Evolutionary conservation across 1,140 invertebrate species (phyloP).

Genomic region (Diorhabda elongata): DNA sequence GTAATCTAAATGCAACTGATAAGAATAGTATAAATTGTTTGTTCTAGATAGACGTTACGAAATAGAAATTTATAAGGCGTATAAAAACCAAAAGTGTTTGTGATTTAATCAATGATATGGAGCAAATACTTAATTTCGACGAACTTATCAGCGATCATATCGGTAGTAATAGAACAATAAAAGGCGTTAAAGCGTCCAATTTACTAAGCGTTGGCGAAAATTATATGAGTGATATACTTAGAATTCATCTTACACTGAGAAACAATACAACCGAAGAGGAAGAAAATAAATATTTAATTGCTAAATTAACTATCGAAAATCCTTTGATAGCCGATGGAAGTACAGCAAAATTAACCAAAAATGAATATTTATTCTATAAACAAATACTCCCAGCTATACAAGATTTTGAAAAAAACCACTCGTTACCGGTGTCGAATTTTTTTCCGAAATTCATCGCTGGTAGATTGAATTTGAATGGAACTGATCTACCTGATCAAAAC

Average conservation of each 20-base stretch:
- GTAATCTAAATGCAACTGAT: no score
- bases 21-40: no score
- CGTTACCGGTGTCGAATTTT: constrained; percentile 20
- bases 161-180: not conserved
- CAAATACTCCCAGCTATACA: constrained; percentile 32
- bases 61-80: no score
- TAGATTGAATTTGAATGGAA: constrained; percentile 32
- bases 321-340: constrained; percentile 45
- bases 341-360: constrained; percentile 42
- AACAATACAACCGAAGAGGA: constrained; percentile 22
- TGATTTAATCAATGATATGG: not conserved
- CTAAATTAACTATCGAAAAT: constrained; percentile 47
- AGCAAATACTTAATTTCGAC: constrained; percentile 1
- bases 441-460: constrained; percentile 35
- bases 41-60: no score
- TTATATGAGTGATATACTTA: constrained; percentile 56
- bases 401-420: constrained; percentile 31
- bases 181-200: constrained; percentile 19
- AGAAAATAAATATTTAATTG: constrained; percentile 45
- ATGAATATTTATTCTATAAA: constrained; percentile 40
- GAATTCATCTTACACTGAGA: constrained; percentile 42
- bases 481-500: constrained; percentile 36
- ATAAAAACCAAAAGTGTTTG: no score
- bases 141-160: not conserved
- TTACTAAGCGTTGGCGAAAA: constrained; percentile 57